Evolutionary conservation across 2,888 invertebrate species (phyloP).

Genomic region (Leucophenga maculata): DNA sequence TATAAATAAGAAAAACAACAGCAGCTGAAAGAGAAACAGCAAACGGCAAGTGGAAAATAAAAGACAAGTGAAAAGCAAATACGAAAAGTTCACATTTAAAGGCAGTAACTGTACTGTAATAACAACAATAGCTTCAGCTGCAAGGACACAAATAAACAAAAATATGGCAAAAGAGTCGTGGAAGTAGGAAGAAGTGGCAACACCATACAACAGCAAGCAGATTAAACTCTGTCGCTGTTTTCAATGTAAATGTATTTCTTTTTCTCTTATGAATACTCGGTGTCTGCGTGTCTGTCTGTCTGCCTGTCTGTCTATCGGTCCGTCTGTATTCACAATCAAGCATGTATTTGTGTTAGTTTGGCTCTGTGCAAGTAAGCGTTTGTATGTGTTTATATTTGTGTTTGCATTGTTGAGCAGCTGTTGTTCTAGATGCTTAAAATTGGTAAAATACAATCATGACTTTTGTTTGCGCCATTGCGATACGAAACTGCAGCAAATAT

Average conservation of each 20-base stretch:
- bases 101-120: neutral
- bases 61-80: constrained; percentile 65
- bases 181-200: neutral
- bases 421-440: constrained; percentile 4
- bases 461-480: neutral
- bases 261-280: neutral
- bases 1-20: constrained; percentile 15
- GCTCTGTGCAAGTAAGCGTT: neutral
- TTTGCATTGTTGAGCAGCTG: constrained; percentile 16
- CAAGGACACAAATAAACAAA: neutral
- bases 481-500: neutral
- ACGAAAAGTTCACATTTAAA: constrained; percentile 59
- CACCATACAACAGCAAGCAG: constrained; percentile 6
- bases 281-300: neutral
- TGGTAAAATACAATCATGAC: constrained; percentile 8
- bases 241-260: neutral
- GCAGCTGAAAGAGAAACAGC: constrained; percentile 40
- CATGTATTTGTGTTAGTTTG: neutral
- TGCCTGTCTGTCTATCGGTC: too few relatives aligned
- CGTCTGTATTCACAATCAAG: neutral
- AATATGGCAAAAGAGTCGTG: neutral
- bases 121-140: neutral
- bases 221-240: neutral
- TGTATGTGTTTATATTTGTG: constrained; percentile 1
- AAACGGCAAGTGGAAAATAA: constrained; percentile 50